Evolutionary conservation across 2,888 invertebrate species (phyloP), one percentile per base, ranked within the genome.

Genomic region (Aleiodes testaceus): DNA sequence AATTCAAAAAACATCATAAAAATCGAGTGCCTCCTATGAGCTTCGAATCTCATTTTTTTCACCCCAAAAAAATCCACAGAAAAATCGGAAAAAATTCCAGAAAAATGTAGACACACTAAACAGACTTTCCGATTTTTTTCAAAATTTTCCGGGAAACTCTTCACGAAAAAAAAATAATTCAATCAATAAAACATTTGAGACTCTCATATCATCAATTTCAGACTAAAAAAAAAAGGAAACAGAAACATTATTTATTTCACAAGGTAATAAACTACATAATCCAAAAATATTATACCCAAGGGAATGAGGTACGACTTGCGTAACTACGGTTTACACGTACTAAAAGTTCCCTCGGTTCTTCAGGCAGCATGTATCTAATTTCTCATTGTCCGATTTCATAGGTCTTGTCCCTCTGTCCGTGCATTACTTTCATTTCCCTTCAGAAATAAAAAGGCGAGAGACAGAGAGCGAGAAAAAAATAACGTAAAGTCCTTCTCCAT

Each of bases 341-440:
- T 77, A 79, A 79, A 80, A 75, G 68, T 74, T 75, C 72, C 70
- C 71, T 69, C 65, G 72, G 65, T 61, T 63, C 55, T 64, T 74
- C 74, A 66, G 64, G 75, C 78, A 75, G 76, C 77, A 78, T 80
- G 81, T 79, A 82, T 80, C 79, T 79, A 79, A 84, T 84, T 82
- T 84, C 82, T 81, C 78, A 82, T 82, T 82, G 83, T 81, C 78
- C 78, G 72, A 79, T 76, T 79, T 76, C 78, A 78, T 79, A 75
- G 78, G 77, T 75, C 69, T 53, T 63, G 47, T 63, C 61, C 69
- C 74, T 77, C 2, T 22, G 1, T 26, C 70, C 70, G 61, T 73
- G 72, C 71, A 72, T 74, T 72, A 70, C 63, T 53, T 71, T 70
- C 52, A 55, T 69, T 69, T 69, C 72, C 68, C 69, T 59, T 69